Evolutionary conservation across 2,797 vertebrate genomes (phyloP).

Genomic region (Liasis olivaceus): DNA sequence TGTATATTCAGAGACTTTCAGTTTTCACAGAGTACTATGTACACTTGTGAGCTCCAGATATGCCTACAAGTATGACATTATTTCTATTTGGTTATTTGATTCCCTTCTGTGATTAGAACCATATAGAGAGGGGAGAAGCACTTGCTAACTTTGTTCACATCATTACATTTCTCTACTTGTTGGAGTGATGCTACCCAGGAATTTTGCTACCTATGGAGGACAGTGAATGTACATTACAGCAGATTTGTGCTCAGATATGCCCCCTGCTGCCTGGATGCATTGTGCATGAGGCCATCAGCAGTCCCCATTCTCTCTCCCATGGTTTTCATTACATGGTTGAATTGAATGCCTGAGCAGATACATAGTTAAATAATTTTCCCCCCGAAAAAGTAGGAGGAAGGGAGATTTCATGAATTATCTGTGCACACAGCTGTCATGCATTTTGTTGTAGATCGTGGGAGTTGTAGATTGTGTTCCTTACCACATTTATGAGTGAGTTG

Average conservation of each 20-base stretch:
- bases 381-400: not conserved
- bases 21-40: not conserved
- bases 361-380: not conserved
- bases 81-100: not conserved
- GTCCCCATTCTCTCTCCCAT: not conserved
- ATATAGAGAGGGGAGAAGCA: not conserved
- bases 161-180: not conserved
- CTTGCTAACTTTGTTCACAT: not conserved
- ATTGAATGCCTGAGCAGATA: not conserved
- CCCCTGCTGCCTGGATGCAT: not conserved
- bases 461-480: not conserved
- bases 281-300: not conserved
- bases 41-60: not conserved
- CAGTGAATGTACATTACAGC: not conserved
- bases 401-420: not conserved
- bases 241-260: not conserved
- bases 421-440: not conserved
- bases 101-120: not conserved
- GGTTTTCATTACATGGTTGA: not conserved
- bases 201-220: not conserved
- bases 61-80: not conserved
- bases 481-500: not conserved
- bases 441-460: not conserved
- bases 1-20: not conserved
- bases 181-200: not conserved